Evolutionary conservation across 2,888 invertebrate genomes (phyloP), one percentile per base, ranked within the genome.

Genomic region (Timandra comae): DNA sequence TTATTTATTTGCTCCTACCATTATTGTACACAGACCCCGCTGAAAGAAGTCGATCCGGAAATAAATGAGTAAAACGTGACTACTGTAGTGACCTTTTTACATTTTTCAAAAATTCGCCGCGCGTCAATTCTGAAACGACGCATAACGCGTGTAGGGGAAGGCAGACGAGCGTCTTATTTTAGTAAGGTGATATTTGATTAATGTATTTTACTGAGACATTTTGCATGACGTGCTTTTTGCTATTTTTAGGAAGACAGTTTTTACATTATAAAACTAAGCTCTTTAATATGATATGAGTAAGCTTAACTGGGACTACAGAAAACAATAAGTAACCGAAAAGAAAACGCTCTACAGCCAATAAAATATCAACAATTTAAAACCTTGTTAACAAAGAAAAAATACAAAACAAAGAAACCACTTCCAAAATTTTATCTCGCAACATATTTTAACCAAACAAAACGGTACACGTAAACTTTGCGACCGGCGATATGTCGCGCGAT

Each of bases 51-150:
- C 70, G 74, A 70, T 70, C 57, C 48, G 46, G 66, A 63, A 71
- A 84, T 79, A 77, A 81, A 84, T 80, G 82, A 68, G 65, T 52
- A 49, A 48, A 63, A 79, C 84, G 84, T 80, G 84, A 66, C 60
- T 70, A 56, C 66, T 63, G 60, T 46, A 59, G 62, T 71, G 82
- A 75, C 75, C 78, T 80, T 80, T 85, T 81, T 75, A 77, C 81
- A 85, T 84, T 84, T 85, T 84, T 85, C 77, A 81, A 82, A 84
- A 84, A 80, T 78, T 78, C 78, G 67, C 67, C 55, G 48, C 65
- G 70, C 79, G 72, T 81, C 79, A 74, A 71, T 81, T 67, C 62
- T 29, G 50, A 32, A 29, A 41, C 43, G 58, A 56, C 59, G 62
- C 54, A 61, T 63, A 63, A 9, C 7, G 24, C 24, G 24, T 16